Evolutionary conservation across 2,797 vertebrate genomes (phyloP).

Genomic region (Alca torda): DNA sequence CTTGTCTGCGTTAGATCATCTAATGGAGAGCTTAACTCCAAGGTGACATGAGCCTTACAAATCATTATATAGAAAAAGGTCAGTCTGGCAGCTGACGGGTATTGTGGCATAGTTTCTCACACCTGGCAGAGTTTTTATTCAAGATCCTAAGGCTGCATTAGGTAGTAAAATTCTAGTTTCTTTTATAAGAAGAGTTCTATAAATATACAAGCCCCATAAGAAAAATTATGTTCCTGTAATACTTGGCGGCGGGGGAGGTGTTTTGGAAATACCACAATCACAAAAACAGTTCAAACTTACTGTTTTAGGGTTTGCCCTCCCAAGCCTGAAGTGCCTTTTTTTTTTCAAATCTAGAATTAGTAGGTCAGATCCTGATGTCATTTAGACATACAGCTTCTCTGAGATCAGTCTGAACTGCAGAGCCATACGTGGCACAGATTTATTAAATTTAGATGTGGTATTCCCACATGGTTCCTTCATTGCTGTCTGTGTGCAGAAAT

Average conservation of each 20-base stretch:
- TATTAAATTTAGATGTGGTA: neutral
- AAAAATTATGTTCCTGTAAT: neutral
- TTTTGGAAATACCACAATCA: neutral
- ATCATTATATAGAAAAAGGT: neutral
- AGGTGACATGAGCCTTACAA: neutral
- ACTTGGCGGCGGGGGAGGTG: rapidly evolving
- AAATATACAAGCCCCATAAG: neutral
- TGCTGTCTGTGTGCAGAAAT: neutral
- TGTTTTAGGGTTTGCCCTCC: neutral
- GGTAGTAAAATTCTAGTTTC: neutral
- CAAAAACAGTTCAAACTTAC: rapidly evolving
- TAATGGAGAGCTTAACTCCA: neutral
- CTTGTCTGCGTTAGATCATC: neutral
- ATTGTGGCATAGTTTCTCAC: neutral
- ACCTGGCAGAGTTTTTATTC: neutral
- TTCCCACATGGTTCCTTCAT: neutral
- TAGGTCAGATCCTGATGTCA: neutral
- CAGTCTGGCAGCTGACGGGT: neutral
- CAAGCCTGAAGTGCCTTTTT: neutral
- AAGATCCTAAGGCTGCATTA: neutral
- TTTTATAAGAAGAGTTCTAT: neutral
- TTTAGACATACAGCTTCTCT: neutral
- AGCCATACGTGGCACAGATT: neutral
- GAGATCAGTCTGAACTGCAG: neutral
- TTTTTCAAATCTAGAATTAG: neutral